phyloP scores from a whole-genome alignment of 2,113 vertebrate species.

The Corvus moneduloides region DNA sequence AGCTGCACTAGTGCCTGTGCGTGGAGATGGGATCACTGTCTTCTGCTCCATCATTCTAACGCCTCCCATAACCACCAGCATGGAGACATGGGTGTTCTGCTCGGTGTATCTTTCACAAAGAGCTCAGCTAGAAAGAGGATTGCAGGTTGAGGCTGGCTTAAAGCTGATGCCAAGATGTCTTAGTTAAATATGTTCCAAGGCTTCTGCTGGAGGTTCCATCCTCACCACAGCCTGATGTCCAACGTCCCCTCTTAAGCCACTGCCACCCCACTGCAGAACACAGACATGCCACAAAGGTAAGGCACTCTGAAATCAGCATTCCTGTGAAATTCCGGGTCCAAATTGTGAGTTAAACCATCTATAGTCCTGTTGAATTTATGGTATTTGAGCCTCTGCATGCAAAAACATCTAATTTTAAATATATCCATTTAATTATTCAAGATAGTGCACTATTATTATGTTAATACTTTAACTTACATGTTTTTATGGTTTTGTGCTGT shows the following conservation, averaged over 20 bases:
- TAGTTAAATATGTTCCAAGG: not conserved
- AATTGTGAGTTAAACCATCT: not conserved
- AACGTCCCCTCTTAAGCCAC: not conserved
- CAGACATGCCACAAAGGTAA: not conserved
- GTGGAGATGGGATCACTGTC: not conserved
- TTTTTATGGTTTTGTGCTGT: not conserved
- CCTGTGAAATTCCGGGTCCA: not conserved
- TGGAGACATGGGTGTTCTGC: fast-evolving
- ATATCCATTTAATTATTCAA: not conserved
- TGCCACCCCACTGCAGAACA: not conserved
- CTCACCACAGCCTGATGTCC: not conserved
- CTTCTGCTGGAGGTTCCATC: not conserved
- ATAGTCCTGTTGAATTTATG: not conserved
- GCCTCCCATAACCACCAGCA: not conserved
- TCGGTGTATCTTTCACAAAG: not conserved
- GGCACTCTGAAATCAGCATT: not conserved
- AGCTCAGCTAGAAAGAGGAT: not conserved
- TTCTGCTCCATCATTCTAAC: not conserved
- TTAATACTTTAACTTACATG: not conserved
- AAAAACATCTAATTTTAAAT: not conserved
- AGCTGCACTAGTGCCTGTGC: not conserved
- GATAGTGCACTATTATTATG: not conserved
- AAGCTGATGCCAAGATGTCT: not conserved
- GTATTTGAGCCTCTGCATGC: not conserved
- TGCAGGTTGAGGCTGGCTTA: not conserved